Evolutionary conservation across 2,888 invertebrate genomes (phyloP).

Genomic region (Dynastes grantii): DNA sequence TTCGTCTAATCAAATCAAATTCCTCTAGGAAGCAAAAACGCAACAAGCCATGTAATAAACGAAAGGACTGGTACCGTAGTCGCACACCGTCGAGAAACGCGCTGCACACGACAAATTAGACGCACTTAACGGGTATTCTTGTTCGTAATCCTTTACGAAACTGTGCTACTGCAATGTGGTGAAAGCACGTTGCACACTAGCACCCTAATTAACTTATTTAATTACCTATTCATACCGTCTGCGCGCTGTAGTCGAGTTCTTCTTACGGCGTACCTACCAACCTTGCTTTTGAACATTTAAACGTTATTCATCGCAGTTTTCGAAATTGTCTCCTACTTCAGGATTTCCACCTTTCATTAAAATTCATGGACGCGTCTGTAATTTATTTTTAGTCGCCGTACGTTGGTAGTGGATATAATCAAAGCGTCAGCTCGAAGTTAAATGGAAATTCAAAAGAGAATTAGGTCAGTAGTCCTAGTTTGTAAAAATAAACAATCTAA

Average conservation of each 20-base stretch:
- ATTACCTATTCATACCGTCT: constrained; percentile 42
- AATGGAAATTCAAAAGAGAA: constrained; percentile 4
- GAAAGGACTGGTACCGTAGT: neutral
- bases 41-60: neutral
- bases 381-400: constrained; percentile 15
- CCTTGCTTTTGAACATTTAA: constrained; percentile 37
- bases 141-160: constrained; percentile 21
- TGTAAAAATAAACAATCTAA: neutral
- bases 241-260: constrained; percentile 4
- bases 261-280: neutral
- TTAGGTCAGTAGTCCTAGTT: neutral
- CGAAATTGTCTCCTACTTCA: constrained; percentile 36
- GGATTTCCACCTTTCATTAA: constrained; percentile 24
- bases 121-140: constrained; percentile 42
- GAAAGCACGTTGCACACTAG: constrained; percentile 35
- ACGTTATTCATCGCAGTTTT: constrained; percentile 43
- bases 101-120: constrained; percentile 25
- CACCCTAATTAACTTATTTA: constrained; percentile 45
- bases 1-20: neutral
- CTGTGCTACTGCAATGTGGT: constrained; percentile 26
- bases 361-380: constrained; percentile 27
- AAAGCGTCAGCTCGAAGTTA: neutral
- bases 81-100: neutral
- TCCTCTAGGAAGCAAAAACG: neutral
- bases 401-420: neutral